Percentiles rank a stretch among this genome's conserved stretches.
phyloP scores from a whole-genome alignment of 1,140 invertebrate genomes.

The Trichonephila clavata region DNA sequence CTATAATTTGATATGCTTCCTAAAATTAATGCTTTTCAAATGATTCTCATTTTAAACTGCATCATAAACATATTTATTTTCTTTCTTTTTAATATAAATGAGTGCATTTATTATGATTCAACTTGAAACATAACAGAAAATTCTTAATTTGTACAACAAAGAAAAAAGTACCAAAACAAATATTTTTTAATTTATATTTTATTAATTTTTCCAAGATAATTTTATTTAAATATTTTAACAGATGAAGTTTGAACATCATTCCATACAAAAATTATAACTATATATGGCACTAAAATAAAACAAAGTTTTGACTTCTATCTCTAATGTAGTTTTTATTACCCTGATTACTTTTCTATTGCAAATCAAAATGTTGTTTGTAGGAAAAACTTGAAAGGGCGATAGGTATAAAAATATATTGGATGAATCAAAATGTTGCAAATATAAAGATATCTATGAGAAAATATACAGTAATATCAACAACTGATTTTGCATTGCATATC shows the following conservation, averaged over 20 bases:
- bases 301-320: not conserved
- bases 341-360: not conserved
- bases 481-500: too few species aligned
- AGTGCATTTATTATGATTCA: too few species aligned
- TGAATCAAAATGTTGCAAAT: not conserved
- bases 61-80: too few species aligned
- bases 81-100: too few species aligned
- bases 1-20: too few species aligned
- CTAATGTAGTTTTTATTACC: not conserved
- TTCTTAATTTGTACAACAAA: too few species aligned
- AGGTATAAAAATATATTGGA: slow-evolving; percentile 27
- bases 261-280: not conserved
- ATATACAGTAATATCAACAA: not conserved
- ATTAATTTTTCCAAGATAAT: not conserved
- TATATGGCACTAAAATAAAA: slow-evolving; percentile 14
- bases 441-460: slow-evolving; percentile 14
- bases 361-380: not conserved
- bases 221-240: not conserved
- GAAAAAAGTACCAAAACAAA: too few species aligned
- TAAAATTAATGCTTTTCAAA: too few species aligned
- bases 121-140: too few species aligned
- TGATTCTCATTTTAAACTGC: too few species aligned
- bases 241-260: not conserved
- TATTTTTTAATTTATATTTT: not conserved
- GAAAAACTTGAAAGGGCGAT: not conserved